A percentile compares a stretch with the other conserved stretches of the same genome.
These are phyloP conservation scores for Stenoptilia bipunctidactyla DNA, from an alignment of 2,888 invertebrate genomes.

Conservation along the genomic window DNA sequence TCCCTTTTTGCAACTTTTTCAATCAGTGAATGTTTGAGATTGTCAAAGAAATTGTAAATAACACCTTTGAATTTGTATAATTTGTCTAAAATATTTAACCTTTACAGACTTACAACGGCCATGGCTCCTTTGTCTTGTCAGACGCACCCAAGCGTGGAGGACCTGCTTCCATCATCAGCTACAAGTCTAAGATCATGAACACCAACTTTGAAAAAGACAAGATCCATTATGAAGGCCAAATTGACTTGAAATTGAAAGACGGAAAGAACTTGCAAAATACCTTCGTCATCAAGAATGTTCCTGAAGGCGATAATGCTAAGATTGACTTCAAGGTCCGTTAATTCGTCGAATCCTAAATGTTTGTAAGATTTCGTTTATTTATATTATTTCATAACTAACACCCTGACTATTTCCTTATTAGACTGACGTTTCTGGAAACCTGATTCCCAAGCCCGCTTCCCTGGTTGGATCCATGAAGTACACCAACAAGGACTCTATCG, in stretches of 20 bases:
- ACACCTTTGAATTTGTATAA: too few relatives aligned
- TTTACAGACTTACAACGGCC: constrained; percentile 38
- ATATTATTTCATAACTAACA: too few relatives aligned
- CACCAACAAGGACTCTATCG: constrained; percentile 24
- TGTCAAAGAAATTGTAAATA: too few relatives aligned
- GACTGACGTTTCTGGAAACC: constrained; percentile 41
- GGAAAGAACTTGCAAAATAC: constrained; percentile 40
- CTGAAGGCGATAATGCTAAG: constrained; percentile 33
- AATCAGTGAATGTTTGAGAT: too few relatives aligned
- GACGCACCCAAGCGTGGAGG: constrained; percentile 48
- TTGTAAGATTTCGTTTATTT: too few relatives aligned
- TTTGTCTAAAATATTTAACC: too few relatives aligned
- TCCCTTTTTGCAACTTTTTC: too few relatives aligned
- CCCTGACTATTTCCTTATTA: too few relatives aligned
- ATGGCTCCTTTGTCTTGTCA: constrained; percentile 31
- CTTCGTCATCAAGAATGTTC: constrained; percentile 34
- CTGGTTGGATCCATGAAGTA: constrained; percentile 27
- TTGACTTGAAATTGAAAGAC: constrained; percentile 41
- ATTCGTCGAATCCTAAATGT: not conserved
- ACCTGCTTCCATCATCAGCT: constrained; percentile 36
- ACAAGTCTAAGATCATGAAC: constrained; percentile 39
- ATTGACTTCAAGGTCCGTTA: constrained; percentile 43
- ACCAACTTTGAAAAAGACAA: constrained; percentile 32
- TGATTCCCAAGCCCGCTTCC: constrained; percentile 37
- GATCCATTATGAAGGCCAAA: constrained; percentile 41